These are phyloP conservation scores for Muraenolepis orangiensis DNA, from an alignment of 2,797 vertebrate genomes.

Conservation along the genomic window DNA sequence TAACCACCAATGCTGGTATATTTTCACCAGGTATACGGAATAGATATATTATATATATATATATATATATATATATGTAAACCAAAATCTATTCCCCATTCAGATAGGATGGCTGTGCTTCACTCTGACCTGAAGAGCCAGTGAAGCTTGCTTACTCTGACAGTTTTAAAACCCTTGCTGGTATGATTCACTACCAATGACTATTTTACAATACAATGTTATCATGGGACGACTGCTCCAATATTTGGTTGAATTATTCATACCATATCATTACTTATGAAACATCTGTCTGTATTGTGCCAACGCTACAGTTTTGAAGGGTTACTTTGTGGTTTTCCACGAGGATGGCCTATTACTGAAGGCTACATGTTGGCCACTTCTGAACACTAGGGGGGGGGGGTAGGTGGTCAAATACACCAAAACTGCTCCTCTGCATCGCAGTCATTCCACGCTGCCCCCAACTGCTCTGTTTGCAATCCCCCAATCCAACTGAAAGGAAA, in stretches of 20 bases:
- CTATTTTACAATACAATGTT: not conserved
- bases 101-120: not conserved
- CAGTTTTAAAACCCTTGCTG: slow-evolving; percentile 14
- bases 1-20: not conserved
- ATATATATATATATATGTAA: slow-evolving; percentile 32
- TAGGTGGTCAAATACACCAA: no score
- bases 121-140: not conserved
- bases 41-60: slow-evolving; percentile 34
- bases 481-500: slow-evolving; percentile 31
- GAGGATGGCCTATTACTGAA: slow-evolving; percentile 43
- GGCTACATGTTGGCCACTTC: slow-evolving; percentile 59
- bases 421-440: not conserved
- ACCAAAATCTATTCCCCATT: slow-evolving; percentile 13
- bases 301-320: not conserved
- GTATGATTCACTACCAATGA: not conserved
- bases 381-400: slow-evolving; percentile 30
- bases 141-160: not conserved
- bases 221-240: not conserved
- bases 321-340: not conserved
- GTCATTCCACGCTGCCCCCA: slow-evolving; percentile 21
- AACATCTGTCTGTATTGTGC: not conserved
- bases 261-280: not conserved
- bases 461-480: slow-evolving; percentile 47
- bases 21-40: slow-evolving; percentile 18
- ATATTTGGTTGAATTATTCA: not conserved